Base-by-base conservation (phyloP, 2,113 vertebrate genomes). In the Aleadryas rufinucha region DNA sequence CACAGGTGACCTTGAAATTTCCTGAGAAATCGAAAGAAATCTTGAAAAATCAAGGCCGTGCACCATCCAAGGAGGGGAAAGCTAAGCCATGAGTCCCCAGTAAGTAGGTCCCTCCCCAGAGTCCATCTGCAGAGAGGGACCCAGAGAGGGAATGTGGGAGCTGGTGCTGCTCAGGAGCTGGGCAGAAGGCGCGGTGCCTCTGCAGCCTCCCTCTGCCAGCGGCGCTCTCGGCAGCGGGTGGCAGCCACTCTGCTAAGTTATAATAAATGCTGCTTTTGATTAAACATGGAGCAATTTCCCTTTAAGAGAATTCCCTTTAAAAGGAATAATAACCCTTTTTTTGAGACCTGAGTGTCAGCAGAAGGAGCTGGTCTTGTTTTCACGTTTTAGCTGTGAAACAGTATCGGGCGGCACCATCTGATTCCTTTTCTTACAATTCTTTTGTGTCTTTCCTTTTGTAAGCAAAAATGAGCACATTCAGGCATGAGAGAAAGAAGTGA, bases 371-470 rank as follows among this genome's bases (percentile, higher is more conserved):
- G 72, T 69, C 88, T 97, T 96, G 94, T 97, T 97, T 97, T 96
- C 94, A 86, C 33, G 1, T 97, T 97, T 96, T 88, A 79, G 70
- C 90, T 80, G 69, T 72, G 95, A 95, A 97, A 96, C 89, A 84
- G 84, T 97, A 96, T 97, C 84, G 16, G 95, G 93, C 3, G 2
- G 95, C 90, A 96, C 95, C 94, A 97, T 97, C 97, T 97, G 96
- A 97, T 97, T 96, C 93, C 93, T 93, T 96, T 97, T 97, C 95
- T 97, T 96, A 84, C 86, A 82, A 83, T 96, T 90, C 97, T 96
- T 97, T 97, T 97, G 96, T 97, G 94, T 68, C 87, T 94, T 95
- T 74, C 82, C 92, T 97, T 95, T 97, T 97, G 96, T 97, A 96
- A 97, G 95, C 95, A 95, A 94, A 97, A 97, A 97, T 90, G 95